Evolutionary conservation across 2,888 invertebrate species (phyloP), one percentile per base, ranked within the genome.

Genomic region (Standfussiana lucernea): DNA sequence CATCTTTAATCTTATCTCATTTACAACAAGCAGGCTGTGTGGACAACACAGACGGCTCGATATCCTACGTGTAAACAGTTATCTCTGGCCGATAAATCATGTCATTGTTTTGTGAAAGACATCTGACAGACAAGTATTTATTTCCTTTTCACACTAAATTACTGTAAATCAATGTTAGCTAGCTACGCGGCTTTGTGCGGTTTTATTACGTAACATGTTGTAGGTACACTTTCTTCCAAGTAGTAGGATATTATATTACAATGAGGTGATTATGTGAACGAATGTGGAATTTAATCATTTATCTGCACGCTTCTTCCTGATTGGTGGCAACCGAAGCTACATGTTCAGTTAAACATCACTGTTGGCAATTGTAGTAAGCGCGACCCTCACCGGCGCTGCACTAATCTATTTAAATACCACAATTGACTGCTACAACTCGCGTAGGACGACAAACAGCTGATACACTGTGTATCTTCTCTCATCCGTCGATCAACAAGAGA

Each of bases 21-120:
- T 82, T 80, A 71, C 75, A 86, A 82, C 74, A 79, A 87, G 53
- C 77, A 47, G 68, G 62, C 87, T 72, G 81, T 79, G 69, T 80
- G 76, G 79, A 84, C 70, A 83, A 73, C 82, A 78, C 42, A 73
- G 75, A 79, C 86, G 71, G 81, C 74, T 71, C 77, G 86, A 89
- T 89, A 87, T 90, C 85, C 87, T 90, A 86, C 85, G 87, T 85
- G 86, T 87, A 85, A 88, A 89, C 89, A 89, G 89, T 89, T 90
- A 92, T 93, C 90, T 90, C 77, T 79, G 74, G 75, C 72, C 88
- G 87, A 92, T 92, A 92, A 91, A 92, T 91, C 91, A 91, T 90
- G 88, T 90, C 90, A 88, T 90, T 91, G 90, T 92, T 92, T 89
- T 83, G 83, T 86, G 87, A 89, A 88, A 86, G 89, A 90, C 90